Base-by-base conservation (phyloP, 2,113 vertebrate species). In the Hippocampus guttulatus region DNA sequence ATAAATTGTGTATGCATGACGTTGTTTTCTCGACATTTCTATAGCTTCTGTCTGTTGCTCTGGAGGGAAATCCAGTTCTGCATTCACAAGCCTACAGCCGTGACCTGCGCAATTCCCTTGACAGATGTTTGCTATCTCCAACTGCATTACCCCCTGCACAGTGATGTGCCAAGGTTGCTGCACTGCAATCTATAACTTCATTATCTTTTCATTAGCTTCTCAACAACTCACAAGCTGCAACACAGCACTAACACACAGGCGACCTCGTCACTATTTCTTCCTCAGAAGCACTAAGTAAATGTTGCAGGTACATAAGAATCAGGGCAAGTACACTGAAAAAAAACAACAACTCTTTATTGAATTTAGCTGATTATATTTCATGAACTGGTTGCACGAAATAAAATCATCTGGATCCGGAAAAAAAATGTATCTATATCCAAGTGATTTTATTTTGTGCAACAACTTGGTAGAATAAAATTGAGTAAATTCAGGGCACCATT, bases 41-140 rank as follows among this genome's bases (percentile, higher is more conserved):
- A 43, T 43, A 43, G 38, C 62, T 64, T 12, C 14, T 43, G 2
- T n/a, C 40, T 10, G 38, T 41, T 14, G 40, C 38, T n/a, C 62
- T 21, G 2, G 38, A 45, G 41, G 51, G 71, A 66, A 63, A 67
- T 49, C 62, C 62, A 12, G 20, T 12, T 40, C 61, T 71, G 67
- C 52, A 73, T 72, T 73, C 12, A 61, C 33, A 83, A 58, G 27
- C 70, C 62, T 69, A 2, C 38, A 25, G 67, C 61, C 72, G 33
- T 38, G 73, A 23, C 64, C 1, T 0, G 2, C 38, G 40, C 75
- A 70, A 81, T 80, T 68, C 74, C 62, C 47, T 5, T 64, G 79
- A 75, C 82, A 82, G 81, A 82, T 86, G 79, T 85, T 80, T 64
- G 52, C 75, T 80, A 77, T 86, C 81, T 82, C 74, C 71, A 73